Conservation (phyloP, 2,797 vertebrate genomes). For the Enteromius argenteus region DNA sequence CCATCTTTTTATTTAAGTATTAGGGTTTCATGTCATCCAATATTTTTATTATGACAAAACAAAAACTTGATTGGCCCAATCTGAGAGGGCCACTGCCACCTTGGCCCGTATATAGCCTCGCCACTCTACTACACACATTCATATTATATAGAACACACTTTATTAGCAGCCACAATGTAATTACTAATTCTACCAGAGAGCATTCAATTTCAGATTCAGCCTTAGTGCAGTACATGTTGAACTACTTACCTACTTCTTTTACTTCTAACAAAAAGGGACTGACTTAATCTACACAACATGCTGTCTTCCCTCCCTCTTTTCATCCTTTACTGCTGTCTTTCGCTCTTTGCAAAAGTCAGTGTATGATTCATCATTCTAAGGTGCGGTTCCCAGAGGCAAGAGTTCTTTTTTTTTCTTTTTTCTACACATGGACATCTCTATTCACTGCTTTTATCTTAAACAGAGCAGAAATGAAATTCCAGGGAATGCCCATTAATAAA, state of each 20-base stretch:
- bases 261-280: not conserved
- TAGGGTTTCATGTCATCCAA: too few relatives aligned
- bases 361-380: slow-evolving; percentile 19
- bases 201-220: not conserved
- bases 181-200: not conserved
- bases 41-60: too few relatives aligned
- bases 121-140: too few relatives aligned
- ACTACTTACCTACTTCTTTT: not conserved
- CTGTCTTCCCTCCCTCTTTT: not conserved
- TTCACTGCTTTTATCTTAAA: slow-evolving; percentile 31
- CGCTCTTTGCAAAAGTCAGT: not conserved
- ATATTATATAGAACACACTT: too few relatives aligned
- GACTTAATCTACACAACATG: not conserved
- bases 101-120: too few relatives aligned
- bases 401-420: not conserved
- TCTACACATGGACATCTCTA: not conserved
- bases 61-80: too few relatives aligned
- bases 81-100: too few relatives aligned
- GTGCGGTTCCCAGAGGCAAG: slow-evolving; percentile 11
- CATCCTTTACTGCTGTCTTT: not conserved
- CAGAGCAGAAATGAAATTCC: slow-evolving; percentile 43
- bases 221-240: not conserved
- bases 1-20: too few relatives aligned
- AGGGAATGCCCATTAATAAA: slow-evolving; percentile 24
- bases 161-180: too few relatives aligned